phyloP scores from a whole-genome alignment of 1,140 invertebrate genomes.

The Procambarus clarkii region DNA sequence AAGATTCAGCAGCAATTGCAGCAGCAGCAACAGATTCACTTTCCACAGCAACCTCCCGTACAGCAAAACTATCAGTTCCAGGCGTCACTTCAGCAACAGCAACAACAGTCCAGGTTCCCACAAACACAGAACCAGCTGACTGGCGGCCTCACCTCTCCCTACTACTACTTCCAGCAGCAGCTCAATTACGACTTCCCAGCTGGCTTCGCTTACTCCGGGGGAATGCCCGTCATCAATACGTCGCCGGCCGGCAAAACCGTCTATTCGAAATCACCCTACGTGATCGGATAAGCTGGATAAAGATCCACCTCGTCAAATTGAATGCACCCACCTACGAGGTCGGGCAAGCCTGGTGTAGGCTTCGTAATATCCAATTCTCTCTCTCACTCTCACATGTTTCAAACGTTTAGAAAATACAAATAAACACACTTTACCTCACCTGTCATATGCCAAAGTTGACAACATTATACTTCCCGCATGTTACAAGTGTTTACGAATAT shows the following conservation, averaged over 20 bases:
- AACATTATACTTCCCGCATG: no score
- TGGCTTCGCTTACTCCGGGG: constrained; percentile 48
- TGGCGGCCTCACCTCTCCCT: constrained; percentile 45
- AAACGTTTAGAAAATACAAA: no score
- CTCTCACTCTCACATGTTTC: no score
- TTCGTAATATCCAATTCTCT: no score
- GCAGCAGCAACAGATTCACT: background rate
- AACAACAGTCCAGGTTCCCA: background rate
- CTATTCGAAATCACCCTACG: background rate
- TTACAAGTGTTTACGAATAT: no score
- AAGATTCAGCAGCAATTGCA: background rate
- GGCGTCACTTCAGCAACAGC: no score
- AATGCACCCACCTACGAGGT: no score
- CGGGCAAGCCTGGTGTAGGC: no score
- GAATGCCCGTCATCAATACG: constrained; percentile 6
- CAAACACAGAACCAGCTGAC: constrained; percentile 22
- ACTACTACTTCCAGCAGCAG: constrained; percentile 25
- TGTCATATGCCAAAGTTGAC: no score
- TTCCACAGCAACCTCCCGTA: no score
- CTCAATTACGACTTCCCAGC: constrained; percentile 49
- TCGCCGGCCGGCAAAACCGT: background rate
- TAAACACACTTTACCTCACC: no score
- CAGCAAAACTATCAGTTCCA: background rate
- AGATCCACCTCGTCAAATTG: no score
- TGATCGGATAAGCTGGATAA: constrained; percentile 26